Base-by-base conservation (phyloP, 1,140 invertebrate species). In the Penaeus japonicus region DNA sequence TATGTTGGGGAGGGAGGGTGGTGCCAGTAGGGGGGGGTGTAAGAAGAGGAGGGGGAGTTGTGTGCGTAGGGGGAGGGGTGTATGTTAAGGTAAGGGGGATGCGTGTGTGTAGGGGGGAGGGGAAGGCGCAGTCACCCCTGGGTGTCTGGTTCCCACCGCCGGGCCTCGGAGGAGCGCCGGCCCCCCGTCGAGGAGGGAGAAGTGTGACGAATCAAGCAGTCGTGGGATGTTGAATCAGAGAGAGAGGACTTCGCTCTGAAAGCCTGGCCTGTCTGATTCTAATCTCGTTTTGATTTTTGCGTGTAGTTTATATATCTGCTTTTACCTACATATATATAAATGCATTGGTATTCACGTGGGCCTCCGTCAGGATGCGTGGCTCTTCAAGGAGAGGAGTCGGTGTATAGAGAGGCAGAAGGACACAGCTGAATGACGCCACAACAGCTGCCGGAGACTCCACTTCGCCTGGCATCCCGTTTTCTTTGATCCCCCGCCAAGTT, bases 151-250 rank as follows among this genome's bases (percentile, higher is more conserved):
- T 88, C 80, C 86, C 86, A 83, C 62, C 79, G 80, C 54, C 65
- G 54, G 30, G 53, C n/a, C 80, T 39, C 65, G 35, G 86, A 62
- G 80, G 86, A 78, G 54, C 27, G 59, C 80, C 22, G 32, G 54
- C 70, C 10, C 65, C 86, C 86, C 80, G 78, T 55, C 47, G 80
- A 5, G 86, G 78, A 62, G 79, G 86, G 83, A 83, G 86, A 62
- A 83, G 65, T 88, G 86, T 88, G 86, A 88, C 86, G 80, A 88
- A 88, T 88, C 86, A 77, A 88, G 86, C 86, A 88, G 39, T 59
- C 86, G 10, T 55, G 86, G 79, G 62, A 47, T 78, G 86, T 75
- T 88, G 80, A 81, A 83, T 59, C 80, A 78, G 70, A 30, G 55
- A 24, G 47, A 47, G 47, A 47, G 47, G 47, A 47, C 5, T 7